Percentiles rank a stretch among this genome's conserved stretches.
phyloP scores from a whole-genome alignment of 2,888 invertebrate species.

The Graphium colonna region DNA sequence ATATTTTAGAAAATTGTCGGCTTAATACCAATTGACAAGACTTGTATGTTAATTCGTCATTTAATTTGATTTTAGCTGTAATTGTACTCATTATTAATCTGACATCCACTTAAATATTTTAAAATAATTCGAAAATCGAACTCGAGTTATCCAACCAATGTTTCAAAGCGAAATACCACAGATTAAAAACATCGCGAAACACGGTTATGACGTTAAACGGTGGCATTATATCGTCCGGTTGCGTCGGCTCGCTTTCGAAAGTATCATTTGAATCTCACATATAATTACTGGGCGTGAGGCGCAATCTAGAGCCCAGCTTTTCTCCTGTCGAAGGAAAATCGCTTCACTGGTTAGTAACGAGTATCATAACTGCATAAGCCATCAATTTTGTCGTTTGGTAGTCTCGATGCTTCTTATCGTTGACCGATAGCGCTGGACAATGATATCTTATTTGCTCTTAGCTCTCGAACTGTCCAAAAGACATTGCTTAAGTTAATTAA shows the following conservation, averaged over 20 bases:
- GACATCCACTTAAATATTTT: no score
- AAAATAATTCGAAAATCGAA: no score
- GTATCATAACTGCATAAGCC: slow-evolving; percentile 1
- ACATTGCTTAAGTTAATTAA: slow-evolving; percentile 4
- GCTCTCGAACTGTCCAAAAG: slow-evolving; percentile 15
- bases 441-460: slow-evolving; percentile 17
- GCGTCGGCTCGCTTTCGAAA: slow-evolving; percentile 14
- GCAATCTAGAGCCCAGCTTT: slow-evolving; percentile 10
- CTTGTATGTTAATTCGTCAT: no score
- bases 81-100: no score
- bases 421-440: slow-evolving; percentile 16
- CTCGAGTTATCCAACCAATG: no score
- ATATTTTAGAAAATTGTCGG: no score
- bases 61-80: no score
- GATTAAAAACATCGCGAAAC: slow-evolving; percentile 20
- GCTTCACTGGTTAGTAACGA: slow-evolving; percentile 2
- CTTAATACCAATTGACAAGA: no score
- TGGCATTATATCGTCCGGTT: slow-evolving; percentile 1
- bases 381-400: slow-evolving; percentile 1
- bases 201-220: not conserved
- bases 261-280: slow-evolving; percentile 17
- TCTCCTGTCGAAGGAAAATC: slow-evolving; percentile 18
- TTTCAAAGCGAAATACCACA: no score
- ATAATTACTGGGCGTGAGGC: slow-evolving; percentile 21
- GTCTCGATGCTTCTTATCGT: slow-evolving; percentile 8